Evolutionary conservation across 1,140 invertebrate species (phyloP), one percentile per base, ranked within the genome.

Genomic region (Saccostrea echinata): DNA sequence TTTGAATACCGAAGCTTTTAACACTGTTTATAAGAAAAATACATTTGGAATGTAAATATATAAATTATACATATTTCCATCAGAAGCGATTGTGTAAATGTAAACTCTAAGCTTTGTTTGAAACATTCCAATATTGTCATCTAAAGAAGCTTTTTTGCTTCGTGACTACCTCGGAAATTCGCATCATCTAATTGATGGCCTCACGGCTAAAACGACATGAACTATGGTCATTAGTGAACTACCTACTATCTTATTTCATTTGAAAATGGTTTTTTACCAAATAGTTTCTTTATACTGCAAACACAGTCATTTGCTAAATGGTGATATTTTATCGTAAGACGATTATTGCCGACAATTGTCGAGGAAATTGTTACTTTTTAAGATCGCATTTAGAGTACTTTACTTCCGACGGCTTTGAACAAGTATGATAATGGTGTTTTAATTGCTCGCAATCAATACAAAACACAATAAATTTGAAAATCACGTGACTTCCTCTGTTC

Each of bases 341-440:
- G 68, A 76, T 76, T 76, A 76, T 27, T 16, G 1, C 68, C 68
- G 68, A 76, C 68, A 76, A 76, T 76, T 76, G 68, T 76, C 68
- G 30, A 30, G 68, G 68, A 76, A 76, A 76, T 76, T 76, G 68
- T 76, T 76, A 76, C 68, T 76, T 76, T 76, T 76, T 33, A 76
- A 76, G 68, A 76, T 76, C 68, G 68, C 68, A 30, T 76, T 76
- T 76, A 30, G 68, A 76, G 68, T 76, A 76, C 27, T 76, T 76
- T 76, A 76, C 68, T 33, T 76, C 68, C 68, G 68, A 76, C 24
- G 68, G 68, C 68, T 76, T 76, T 76, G 68, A 30, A 76, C 68
- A 33, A 76, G 68, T 76, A 76, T 76, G 27, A 76, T 76, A 76
- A 76, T 76, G 68, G 68, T 76, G 68, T 76, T 76, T 76, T 76